Evolutionary conservation across 1,140 invertebrate species (phyloP).

Genomic region (Ips nitidus): DNA sequence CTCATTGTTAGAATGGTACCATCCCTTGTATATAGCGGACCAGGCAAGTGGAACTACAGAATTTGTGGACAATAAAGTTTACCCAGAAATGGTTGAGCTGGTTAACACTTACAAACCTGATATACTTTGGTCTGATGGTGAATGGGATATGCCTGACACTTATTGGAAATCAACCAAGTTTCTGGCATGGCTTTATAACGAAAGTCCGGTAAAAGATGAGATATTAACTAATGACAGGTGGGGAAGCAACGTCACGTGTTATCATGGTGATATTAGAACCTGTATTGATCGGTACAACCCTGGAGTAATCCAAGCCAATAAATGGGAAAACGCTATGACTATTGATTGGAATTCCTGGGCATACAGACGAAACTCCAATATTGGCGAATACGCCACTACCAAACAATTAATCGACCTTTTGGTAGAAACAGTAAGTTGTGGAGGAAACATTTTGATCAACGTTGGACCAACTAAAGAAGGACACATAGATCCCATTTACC

Average conservation of each 20-base stretch:
- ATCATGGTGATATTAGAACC: conserved; percentile 88
- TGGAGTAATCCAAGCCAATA: conserved; percentile 68
- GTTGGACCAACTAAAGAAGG: conserved; percentile 90
- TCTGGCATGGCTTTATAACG: conserved; percentile 87
- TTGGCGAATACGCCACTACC: conserved; percentile 72
- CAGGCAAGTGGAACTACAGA: conserved; percentile 53
- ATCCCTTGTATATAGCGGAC: conserved; percentile 82
- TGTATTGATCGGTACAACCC: conserved; percentile 88
- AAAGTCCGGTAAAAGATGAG: conserved; percentile 86
- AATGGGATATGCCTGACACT: conserved; percentile 75
- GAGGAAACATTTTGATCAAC: conserved; percentile 87
- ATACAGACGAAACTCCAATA: conserved; percentile 71
- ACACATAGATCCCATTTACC: conserved; percentile 82
- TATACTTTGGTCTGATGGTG: conserved; percentile 92
- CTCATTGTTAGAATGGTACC: conserved; percentile 89
- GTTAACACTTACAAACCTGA: conserved; percentile 79
- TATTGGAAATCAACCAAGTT: conserved; percentile 83
- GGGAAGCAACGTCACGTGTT: conserved; percentile 75
- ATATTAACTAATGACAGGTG: conserved; percentile 88
- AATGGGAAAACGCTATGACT: conserved; percentile 94
- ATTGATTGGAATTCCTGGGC: conserved; percentile 91
- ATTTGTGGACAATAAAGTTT: conserved; percentile 58
- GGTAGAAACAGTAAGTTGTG: conserved; percentile 80
- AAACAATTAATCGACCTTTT: conserved; percentile 73
- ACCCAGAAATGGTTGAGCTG: conserved; percentile 74